Percentiles rank a stretch among this genome's conserved stretches.
Conservation (phyloP, 2,888 invertebrate species). For the Petrophora chlorosata region DNA sequence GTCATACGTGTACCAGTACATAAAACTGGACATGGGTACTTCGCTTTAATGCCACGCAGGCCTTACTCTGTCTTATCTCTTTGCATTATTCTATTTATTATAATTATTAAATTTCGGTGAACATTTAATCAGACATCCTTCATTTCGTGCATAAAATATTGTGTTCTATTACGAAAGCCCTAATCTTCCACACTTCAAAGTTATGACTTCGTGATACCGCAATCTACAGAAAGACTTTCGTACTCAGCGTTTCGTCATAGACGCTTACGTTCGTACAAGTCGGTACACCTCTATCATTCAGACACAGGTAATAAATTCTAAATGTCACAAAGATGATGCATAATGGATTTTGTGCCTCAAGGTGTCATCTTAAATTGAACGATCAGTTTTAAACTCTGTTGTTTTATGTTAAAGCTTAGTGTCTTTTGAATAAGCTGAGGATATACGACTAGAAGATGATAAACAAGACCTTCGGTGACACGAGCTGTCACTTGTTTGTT, state of each 20-base stretch:
- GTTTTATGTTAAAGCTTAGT: conserved; percentile 34
- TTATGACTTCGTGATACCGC: conserved; percentile 31
- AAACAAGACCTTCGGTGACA: conserved; percentile 49
- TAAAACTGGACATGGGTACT: too few relatives aligned
- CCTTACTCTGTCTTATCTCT: too few relatives aligned
- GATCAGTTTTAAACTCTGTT: conserved; percentile 36
- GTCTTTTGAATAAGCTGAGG: conserved; percentile 21
- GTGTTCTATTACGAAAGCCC: conserved; percentile 6
- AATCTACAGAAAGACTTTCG: conserved; percentile 28
- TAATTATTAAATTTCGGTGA: too few relatives aligned
- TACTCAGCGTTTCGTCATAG: conserved; percentile 47
- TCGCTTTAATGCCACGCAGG: too few relatives aligned
- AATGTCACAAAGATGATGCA: conserved; percentile 75
- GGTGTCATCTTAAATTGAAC: conserved; percentile 49
- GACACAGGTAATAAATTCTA: conserved; percentile 73
- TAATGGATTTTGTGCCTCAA: conserved; percentile 66
- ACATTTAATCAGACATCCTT: too few relatives aligned
- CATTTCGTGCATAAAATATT: not conserved
- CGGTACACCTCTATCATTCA: conserved; percentile 61
- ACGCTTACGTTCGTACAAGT: conserved; percentile 47
- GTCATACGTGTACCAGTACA: too few relatives aligned
- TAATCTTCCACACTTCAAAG: conserved; percentile 14
- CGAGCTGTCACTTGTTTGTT: conserved; percentile 48
- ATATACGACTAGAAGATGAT: conserved; percentile 1
- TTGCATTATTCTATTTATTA: too few relatives aligned